Evolutionary conservation across 2,888 invertebrate genomes (phyloP), one percentile per base, ranked within the genome.

Genomic region (Bimastos eiseni): DNA sequence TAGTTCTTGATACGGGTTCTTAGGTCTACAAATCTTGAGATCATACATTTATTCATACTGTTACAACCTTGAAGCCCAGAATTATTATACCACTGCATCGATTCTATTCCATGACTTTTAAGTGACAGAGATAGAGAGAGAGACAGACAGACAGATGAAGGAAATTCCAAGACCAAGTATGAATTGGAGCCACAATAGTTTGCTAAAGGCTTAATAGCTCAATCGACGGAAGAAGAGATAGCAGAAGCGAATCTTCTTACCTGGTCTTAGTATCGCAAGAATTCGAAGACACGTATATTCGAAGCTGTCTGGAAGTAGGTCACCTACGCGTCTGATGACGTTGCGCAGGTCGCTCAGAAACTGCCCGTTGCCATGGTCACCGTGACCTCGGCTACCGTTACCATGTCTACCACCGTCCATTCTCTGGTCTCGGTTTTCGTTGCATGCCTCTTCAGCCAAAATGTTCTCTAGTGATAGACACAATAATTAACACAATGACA

Each of bases 391-490:
- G 86, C 17, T 19, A 34, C 86, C 86, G 34, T 86, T 86, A 24
- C 86, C 86, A 86, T 86, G 86, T 21, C 86, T 34, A 86, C 86
- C 86, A 86, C 86, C 86, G 21, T 86, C 86, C 86, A 86, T 86
- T 86, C 86, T 34, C 36, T 37, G 86, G 37, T 37, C 86, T 36
- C 36, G 36, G 86, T 36, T 24, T 86, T 86, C 86, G 86, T 24
- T 36, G 37, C 36, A 37, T 36, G 34, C 36, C 37, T 86, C 36
- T 86, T 86, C 36, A 24, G 37, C 37, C 86, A 86, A 86, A 86
- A 86, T 86, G 17, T 86, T 86, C n/a, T 86, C 86, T 86, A 24
- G 37, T 24, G 36, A 86, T 36, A 86, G 37, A 70, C 11, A n/a
- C n/a, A 4, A 49, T 24, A 6, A 70, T n/a, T 70, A 70, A 70